Conservation (phyloP, 2,888 invertebrate genomes). For the Xanthostigma xanthostigma region DNA sequence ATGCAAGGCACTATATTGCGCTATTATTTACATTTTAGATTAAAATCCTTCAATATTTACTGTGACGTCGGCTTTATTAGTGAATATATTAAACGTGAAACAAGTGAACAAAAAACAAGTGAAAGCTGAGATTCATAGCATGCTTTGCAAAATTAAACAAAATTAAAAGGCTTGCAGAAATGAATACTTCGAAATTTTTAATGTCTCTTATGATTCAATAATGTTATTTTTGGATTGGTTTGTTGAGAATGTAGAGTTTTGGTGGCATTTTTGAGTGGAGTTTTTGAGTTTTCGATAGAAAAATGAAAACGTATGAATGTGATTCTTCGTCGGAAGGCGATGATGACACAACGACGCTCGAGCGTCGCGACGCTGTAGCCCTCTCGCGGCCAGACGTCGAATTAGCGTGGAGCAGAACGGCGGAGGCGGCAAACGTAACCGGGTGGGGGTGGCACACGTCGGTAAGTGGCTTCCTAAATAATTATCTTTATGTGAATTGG, state of each 20-base stretch:
- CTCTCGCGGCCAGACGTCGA: conserved; percentile 26
- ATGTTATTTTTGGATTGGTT: background rate
- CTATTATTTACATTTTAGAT: too few species aligned
- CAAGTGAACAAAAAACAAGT: too few species aligned
- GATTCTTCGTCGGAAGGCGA: conserved; percentile 30
- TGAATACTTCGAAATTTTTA: too few species aligned
- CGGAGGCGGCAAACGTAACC: conserved; percentile 17
- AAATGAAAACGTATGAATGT: conserved; percentile 30
- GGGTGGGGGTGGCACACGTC: conserved; percentile 28
- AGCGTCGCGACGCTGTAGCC: conserved; percentile 20
- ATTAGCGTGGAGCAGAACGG: conserved; percentile 26
- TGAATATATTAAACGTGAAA: too few species aligned
- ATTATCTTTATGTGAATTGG: too few species aligned
- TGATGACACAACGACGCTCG: conserved; percentile 20
- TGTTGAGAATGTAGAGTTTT: background rate
- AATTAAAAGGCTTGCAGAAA: too few species aligned
- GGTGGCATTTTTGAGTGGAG: conserved; percentile 1
- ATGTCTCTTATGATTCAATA: too few species aligned
- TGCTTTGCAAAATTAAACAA: too few species aligned
- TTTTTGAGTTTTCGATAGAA: conserved; percentile 8
- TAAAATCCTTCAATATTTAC: too few species aligned
- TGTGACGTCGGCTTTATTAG: too few species aligned
- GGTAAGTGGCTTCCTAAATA: conserved; percentile 15
- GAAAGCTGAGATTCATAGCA: too few species aligned
- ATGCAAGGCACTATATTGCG: too few species aligned